Evolutionary conservation across 2,888 invertebrate genomes (phyloP).

Genomic region (Leucoptera coffeella): DNA sequence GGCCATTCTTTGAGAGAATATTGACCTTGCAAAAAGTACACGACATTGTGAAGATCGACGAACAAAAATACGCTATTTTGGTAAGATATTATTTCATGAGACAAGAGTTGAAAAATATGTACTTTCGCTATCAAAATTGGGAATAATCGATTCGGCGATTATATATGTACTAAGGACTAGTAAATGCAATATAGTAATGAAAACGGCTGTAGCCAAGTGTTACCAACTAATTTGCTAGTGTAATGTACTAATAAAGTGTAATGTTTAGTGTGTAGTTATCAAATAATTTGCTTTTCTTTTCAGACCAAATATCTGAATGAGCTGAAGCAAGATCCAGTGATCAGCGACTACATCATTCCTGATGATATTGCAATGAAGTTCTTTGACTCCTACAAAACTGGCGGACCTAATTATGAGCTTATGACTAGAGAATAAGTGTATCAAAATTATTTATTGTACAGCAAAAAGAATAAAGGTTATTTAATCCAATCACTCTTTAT

Average conservation of each 20-base stretch:
- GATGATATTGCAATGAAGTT: constrained; percentile 52
- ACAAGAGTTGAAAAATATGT: too few relatives aligned
- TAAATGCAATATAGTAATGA: too few relatives aligned
- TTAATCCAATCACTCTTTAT: too few relatives aligned
- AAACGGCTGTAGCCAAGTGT: too few relatives aligned
- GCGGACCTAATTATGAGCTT: constrained; percentile 16
- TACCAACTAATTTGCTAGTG: too few relatives aligned
- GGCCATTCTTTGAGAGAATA: constrained; percentile 78
- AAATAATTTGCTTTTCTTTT: too few relatives aligned
- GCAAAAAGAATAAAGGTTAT: too few relatives aligned
- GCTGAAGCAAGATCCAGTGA: constrained; percentile 61
- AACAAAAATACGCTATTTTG: constrained; percentile 39
- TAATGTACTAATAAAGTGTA: too few relatives aligned
- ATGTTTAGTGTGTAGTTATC: too few relatives aligned
- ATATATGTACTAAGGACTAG: too few relatives aligned
- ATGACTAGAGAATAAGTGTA: constrained; percentile 11
- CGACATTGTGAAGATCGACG: constrained; percentile 42
- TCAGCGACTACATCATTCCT: constrained; percentile 52
- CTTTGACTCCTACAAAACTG: constrained; percentile 17
- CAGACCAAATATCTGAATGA: constrained; percentile 56
- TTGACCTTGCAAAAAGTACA: constrained; percentile 34
- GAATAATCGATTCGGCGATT: too few relatives aligned
- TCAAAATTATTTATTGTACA: neutral
- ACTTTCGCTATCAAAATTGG: neutral
- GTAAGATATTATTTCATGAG: too few relatives aligned